These are phyloP conservation scores for Trypoxylus dichotomus DNA, from an alignment of 1,140 invertebrate species.

Conservation along the genomic window DNA sequence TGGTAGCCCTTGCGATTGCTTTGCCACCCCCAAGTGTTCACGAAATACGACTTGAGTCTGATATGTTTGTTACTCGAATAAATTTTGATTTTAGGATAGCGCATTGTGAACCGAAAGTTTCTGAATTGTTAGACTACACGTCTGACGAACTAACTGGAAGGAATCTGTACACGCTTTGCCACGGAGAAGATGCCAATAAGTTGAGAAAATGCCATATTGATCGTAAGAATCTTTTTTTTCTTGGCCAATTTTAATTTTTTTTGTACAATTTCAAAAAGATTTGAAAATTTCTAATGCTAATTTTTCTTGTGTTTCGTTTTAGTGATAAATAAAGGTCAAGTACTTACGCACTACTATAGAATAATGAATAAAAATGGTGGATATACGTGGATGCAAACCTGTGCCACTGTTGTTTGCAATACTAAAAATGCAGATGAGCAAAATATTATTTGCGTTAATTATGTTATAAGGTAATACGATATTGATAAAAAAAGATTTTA, in stretches of 20 bases:
- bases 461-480: conserved; percentile 79
- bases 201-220: conserved; percentile 91
- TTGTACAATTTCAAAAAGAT: not conserved
- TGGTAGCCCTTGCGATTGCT: conserved; percentile 93
- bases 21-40: conserved; percentile 94
- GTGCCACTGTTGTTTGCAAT: conserved; percentile 94
- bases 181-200: conserved; percentile 92
- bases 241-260: not conserved
- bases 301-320: conserved; percentile 53
- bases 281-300: not conserved
- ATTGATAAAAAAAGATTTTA: conserved; percentile 23
- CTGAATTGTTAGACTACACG: conserved; percentile 89
- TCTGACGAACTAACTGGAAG: conserved; percentile 92
- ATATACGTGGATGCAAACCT: conserved; percentile 95
- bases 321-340: conserved; percentile 97
- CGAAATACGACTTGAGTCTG: conserved; percentile 92
- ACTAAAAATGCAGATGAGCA: conserved; percentile 94
- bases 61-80: conserved; percentile 93
- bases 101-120: conserved; percentile 95
- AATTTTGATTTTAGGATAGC: conserved; percentile 95
- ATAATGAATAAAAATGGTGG: conserved; percentile 95
- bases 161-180: conserved; percentile 91
- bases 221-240: conserved; percentile 67
- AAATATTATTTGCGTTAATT: conserved; percentile 95
- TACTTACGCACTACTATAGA: conserved; percentile 93